phyloP scores from a whole-genome alignment of 2,888 invertebrate species.

The Plutella xylostella region DNA sequence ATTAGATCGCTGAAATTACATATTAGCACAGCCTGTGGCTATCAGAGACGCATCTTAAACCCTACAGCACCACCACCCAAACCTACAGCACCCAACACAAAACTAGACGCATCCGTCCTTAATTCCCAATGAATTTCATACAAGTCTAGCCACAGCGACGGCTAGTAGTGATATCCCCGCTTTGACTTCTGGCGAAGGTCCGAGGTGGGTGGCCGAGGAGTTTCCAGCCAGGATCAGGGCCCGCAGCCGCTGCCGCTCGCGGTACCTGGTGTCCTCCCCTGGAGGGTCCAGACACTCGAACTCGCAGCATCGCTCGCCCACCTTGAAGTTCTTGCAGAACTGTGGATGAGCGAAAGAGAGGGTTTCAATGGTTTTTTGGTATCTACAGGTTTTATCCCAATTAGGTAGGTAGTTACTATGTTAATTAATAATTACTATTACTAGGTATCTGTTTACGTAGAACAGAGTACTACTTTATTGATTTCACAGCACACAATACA shows the following conservation, averaged over 20 bases:
- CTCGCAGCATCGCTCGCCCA: slow-evolving; percentile 88
- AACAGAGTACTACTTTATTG: too few species aligned
- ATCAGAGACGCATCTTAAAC: too few species aligned
- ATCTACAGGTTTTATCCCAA: not conserved
- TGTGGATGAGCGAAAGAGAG: slow-evolving; percentile 52
- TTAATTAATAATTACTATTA: too few species aligned
- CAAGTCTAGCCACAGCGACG: slow-evolving; percentile 48
- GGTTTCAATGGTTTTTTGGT: too few species aligned
- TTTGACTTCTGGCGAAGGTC: slow-evolving; percentile 36
- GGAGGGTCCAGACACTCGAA: slow-evolving; percentile 88
- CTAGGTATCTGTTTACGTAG: too few species aligned
- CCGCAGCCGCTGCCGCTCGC: slow-evolving; percentile 69
- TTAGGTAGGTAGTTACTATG: too few species aligned
- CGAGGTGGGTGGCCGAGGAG: slow-evolving; percentile 50
- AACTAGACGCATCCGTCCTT: not conserved
- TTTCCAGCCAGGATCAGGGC: slow-evolving; percentile 72
- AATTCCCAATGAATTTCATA: slow-evolving; percentile 37
- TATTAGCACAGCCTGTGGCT: too few species aligned
- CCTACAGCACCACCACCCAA: too few species aligned
- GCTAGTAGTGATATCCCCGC: slow-evolving; percentile 48
- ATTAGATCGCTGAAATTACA: too few species aligned
- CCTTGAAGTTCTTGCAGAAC: slow-evolving; percentile 88
- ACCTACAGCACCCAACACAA: too few species aligned
- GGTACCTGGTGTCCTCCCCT: slow-evolving; percentile 72
- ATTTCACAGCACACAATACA: too few species aligned